Base-by-base conservation (phyloP, 2,113 vertebrate species). In the Trogon surrucura region DNA sequence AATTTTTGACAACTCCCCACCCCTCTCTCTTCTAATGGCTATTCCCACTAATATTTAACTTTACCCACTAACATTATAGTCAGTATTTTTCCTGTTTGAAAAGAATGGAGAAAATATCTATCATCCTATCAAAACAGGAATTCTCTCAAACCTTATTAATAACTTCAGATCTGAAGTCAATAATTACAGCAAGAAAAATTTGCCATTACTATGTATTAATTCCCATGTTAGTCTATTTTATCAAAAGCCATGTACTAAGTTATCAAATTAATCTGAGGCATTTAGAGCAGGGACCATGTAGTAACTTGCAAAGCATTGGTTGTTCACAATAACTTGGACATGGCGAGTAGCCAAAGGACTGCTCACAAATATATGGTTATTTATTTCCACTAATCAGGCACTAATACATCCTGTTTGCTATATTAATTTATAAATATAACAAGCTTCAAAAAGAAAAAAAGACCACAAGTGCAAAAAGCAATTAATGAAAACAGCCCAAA, bases 331-430 rank as follows among this genome's bases (percentile, higher is more conserved):
- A 91, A 78, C 94, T 72, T 93, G 67, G 77, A 44, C 61, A 29
- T 60, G 94, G 92, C 80, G 71, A 70, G 88, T 73, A 80, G 91
- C 92, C 91, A 95, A 86, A 89, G 81, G 69, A 88, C 82, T 93
- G 89, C 89, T 96, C 92, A 85, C 84, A 94, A 91, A 65, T 91
- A 96, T 93, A 93, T 75, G 95, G 88, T 79, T 95, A 92, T 94
- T 96, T 96, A 94, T 85, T 97, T 94, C 77, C 72, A 47, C 57
- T 91, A 85, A 90, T 65, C 88, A 83, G 88, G 45, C 91, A 77
- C 89, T 96, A 92, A 95, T 91, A 72, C 47, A 86, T 61, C 67
- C 79, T 88, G 64, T 88, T 96, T 85, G 47, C 50, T 88, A 69
- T 80, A 57, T 70, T 73, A 45, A 71, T 94, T 81, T 64, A 86